Conservation (phyloP, 2,113 vertebrate species). For the Oreotrochilus melanogaster region DNA sequence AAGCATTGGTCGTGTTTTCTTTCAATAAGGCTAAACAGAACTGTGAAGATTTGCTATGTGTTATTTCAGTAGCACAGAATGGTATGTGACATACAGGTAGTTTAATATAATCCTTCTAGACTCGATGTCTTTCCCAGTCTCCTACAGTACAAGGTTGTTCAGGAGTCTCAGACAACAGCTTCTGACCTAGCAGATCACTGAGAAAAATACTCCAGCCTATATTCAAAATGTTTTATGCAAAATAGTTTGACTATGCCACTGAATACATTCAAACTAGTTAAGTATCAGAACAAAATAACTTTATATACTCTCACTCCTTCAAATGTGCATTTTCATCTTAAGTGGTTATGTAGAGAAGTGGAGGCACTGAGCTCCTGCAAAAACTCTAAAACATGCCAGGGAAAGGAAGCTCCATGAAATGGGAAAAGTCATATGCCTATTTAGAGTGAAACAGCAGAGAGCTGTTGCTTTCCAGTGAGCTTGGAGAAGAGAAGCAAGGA, state of each 20-base stretch:
- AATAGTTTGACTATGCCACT: neutral
- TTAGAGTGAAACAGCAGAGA: neutral
- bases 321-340: neutral
- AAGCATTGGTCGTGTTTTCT: neutral
- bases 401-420: neutral
- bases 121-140: neutral
- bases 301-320: neutral
- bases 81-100: neutral
- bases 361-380: neutral
- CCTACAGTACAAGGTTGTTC: neutral
- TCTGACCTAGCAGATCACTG: neutral
- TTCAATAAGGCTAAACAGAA: neutral
- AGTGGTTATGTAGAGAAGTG: neutral
- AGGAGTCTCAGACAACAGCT: neutral
- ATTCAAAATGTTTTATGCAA: neutral
- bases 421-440: neutral
- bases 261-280: neutral
- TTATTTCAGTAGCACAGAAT: neutral
- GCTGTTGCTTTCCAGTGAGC: neutral
- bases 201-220: neutral
- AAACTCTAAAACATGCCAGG: neutral
- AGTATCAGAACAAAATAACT: neutral
- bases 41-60: rapidly evolving
- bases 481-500: neutral
- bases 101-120: neutral